Evolutionary conservation across 1,140 invertebrate genomes (phyloP).

Genomic region (Tetramorium parvispinum): DNA sequence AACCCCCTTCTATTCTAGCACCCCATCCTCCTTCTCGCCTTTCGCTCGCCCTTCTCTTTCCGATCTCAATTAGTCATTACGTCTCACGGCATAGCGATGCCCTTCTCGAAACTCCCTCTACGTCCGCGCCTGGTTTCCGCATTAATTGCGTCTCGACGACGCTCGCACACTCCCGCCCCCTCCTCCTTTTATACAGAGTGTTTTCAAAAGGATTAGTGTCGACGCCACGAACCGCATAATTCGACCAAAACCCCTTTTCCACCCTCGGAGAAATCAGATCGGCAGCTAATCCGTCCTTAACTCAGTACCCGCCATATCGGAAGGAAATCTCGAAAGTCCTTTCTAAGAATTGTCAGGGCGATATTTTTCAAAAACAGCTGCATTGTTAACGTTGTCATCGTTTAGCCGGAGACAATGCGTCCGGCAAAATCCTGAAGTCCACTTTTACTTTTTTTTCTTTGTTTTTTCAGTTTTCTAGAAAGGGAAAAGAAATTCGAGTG

Average conservation of each 20-base stretch:
- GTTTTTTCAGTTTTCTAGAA: not conserved
- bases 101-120: constrained; percentile 69
- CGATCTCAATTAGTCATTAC: constrained; percentile 78
- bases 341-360: not conserved
- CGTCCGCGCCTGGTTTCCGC: constrained; percentile 66
- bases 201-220: constrained; percentile 75
- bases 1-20: constrained; percentile 56
- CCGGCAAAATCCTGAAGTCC: no score
- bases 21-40: not conserved
- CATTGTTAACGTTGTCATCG: constrained; percentile 28
- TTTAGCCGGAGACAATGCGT: not conserved
- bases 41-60: constrained; percentile 56
- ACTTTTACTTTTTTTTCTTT: not conserved
- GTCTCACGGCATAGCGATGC: constrained; percentile 73
- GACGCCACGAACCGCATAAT: constrained; percentile 70
- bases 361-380: constrained; percentile 58
- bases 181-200: constrained; percentile 51
- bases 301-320: not conserved
- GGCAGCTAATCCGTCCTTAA: constrained; percentile 51
- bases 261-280: constrained; percentile 63
- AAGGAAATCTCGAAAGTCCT: not conserved
- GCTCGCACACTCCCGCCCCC: constrained; percentile 33
- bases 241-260: constrained; percentile 43
- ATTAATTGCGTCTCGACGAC: constrained; percentile 75
- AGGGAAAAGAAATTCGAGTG: not conserved